Conservation (phyloP, 1,140 invertebrate genomes). For the Bombus ignitus region DNA sequence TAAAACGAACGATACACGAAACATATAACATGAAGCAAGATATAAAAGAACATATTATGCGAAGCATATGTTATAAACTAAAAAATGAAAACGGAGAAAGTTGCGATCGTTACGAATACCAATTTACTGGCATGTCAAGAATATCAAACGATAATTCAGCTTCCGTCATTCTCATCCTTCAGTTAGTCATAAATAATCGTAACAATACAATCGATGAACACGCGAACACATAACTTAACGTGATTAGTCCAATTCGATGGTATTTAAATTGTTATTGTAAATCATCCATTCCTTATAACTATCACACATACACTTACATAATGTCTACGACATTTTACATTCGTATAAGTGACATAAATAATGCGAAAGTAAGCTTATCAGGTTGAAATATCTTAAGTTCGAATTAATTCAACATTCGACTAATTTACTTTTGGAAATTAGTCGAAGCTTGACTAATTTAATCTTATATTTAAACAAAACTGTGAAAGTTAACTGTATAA, state of each 20-base stretch:
- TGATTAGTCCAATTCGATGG: not conserved
- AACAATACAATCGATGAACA: not conserved
- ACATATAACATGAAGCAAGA: not conserved
- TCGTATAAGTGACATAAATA: not conserved
- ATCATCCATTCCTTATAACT: not conserved
- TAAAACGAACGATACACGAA: not conserved
- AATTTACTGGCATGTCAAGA: not conserved
- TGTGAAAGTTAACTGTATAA: not conserved
- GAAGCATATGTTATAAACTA: slow-evolving; percentile 2
- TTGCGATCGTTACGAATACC: not conserved
- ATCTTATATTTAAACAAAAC: accelerated
- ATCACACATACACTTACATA: not conserved
- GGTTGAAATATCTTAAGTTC: too few relatives aligned
- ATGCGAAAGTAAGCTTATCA: not conserved
- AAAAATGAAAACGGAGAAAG: slow-evolving; percentile 9
- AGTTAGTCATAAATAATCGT: slow-evolving; percentile 31
- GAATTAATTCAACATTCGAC: not conserved
- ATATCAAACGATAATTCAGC: not conserved
- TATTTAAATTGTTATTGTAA: not conserved
- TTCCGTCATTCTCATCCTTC: not conserved
- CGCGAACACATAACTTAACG: not conserved
- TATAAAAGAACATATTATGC: not conserved
- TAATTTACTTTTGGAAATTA: not conserved
- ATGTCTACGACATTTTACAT: slow-evolving; percentile 3
- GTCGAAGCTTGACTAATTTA: not conserved